A percentile compares a stretch with the other conserved stretches of the same genome.
Evolutionary conservation across 2,797 vertebrate species (phyloP).

Genomic region (Furcifer pardalis): DNA sequence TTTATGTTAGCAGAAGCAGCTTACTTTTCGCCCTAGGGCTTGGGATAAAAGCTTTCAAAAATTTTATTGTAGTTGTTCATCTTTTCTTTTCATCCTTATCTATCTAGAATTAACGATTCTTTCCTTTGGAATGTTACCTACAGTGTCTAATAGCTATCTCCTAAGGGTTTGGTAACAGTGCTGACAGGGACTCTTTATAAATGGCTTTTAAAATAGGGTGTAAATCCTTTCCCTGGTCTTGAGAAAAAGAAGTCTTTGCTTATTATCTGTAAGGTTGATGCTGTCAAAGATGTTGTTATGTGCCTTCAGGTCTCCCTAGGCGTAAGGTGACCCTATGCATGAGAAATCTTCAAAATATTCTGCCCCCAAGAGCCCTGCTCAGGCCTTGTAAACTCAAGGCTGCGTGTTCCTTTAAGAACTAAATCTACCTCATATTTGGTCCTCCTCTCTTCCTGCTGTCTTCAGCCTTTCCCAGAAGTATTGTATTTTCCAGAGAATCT

Average conservation of each 20-base stretch:
- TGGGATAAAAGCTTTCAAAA: background rate
- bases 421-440: too few species aligned
- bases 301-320: too few species aligned
- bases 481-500: too few species aligned
- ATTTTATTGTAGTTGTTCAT: slow-evolving; percentile 29
- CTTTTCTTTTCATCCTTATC: background rate
- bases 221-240: background rate
- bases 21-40: slow-evolving; percentile 21
- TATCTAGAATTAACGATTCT: slow-evolving; percentile 29
- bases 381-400: too few species aligned
- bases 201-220: background rate
- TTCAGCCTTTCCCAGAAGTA: too few species aligned
- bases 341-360: too few species aligned
- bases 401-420: too few species aligned
- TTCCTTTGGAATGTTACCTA: slow-evolving; percentile 43
- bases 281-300: too few species aligned
- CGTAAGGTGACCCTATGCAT: too few species aligned
- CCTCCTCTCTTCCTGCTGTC: too few species aligned
- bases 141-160: slow-evolving; percentile 10
- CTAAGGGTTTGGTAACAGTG: background rate
- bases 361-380: too few species aligned
- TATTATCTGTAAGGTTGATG: background rate
- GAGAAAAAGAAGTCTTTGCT: background rate
- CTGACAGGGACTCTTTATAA: slow-evolving; percentile 14
- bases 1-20: slow-evolving; percentile 3